These are phyloP conservation scores for Scaptomyza flava DNA, from an alignment of 2,888 invertebrate genomes.

Conservation along the genomic window DNA sequence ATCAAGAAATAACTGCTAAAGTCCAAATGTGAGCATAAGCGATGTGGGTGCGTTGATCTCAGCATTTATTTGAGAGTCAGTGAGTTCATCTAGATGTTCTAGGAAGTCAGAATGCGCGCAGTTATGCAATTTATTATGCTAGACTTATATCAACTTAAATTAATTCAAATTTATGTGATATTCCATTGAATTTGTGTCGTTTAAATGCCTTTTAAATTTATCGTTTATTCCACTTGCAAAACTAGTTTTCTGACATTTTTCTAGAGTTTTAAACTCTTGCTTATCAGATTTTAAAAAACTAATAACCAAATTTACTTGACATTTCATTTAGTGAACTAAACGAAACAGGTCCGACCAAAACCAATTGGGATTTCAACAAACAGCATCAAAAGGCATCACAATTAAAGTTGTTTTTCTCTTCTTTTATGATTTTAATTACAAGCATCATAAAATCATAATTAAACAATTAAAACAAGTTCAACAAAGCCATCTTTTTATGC, in stretches of 20 bases:
- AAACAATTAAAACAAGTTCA: slow-evolving; percentile 57
- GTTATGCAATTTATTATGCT: slow-evolving; percentile 71
- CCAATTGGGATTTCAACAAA: slow-evolving; percentile 45
- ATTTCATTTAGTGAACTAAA: not conserved
- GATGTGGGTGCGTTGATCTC: slow-evolving; percentile 78
- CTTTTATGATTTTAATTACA: slow-evolving; percentile 61
- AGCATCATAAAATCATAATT: slow-evolving; percentile 64
- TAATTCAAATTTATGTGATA: slow-evolving; percentile 65
- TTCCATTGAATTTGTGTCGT: slow-evolving; percentile 50
- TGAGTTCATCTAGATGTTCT: slow-evolving; percentile 63
- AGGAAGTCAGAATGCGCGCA: slow-evolving; percentile 51
- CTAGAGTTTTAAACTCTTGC: not conserved
- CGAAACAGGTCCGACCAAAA: not conserved
- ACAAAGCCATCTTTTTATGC: slow-evolving; percentile 60
- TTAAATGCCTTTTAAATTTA: slow-evolving; percentile 30
- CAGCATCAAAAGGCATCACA: slow-evolving; percentile 24
- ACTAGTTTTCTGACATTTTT: slow-evolving; percentile 10
- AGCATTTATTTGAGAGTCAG: slow-evolving; percentile 25
- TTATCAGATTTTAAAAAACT: not conserved
- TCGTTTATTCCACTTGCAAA: slow-evolving; percentile 16
- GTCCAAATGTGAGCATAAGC: slow-evolving; percentile 20
- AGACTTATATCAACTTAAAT: slow-evolving; percentile 49
- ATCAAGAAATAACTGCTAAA: slow-evolving; percentile 35
- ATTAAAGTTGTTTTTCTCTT: not conserved
- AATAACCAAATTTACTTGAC: not conserved